Base-by-base conservation (phyloP, 64 coral and sea anemone genomes). In the Actinia equina region DNA sequence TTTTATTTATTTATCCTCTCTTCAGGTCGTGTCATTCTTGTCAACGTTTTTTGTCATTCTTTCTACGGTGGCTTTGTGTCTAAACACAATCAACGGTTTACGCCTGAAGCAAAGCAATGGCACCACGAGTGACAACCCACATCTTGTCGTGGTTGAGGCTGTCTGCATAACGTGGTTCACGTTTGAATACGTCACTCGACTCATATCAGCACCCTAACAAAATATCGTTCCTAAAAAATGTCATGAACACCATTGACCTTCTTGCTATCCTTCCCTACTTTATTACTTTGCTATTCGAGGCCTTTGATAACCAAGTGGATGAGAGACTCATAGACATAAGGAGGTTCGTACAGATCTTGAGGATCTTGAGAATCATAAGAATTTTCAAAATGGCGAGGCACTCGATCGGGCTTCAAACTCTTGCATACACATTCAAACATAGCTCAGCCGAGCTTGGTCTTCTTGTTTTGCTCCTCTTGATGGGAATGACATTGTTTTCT, bases 161-260 rank as follows among this genome's bases (percentile, higher is more conserved):
- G 88, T 87, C 30, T 99, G 92, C 9, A 92, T 95, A n/a, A 87
- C 91, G 20, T 99, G 91, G 82, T 99, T 99, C n/a, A 95, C 97
- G 3, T 92, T 94, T 61, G 97, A 99, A 76, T 99, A 95, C 77
- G 2, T 95, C 5, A 79, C 91, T n/a, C 62, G 97, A 63, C 22
- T 95, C 2, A 64, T 83, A 18, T 88, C 87, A 20, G 82, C 93
- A 87, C 93, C 93, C 11, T n/a, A 61, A 55, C 22, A 93, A 80
- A 83, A 17, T 93, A 11, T 71, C 86, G 0, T 99, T 99, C 87
- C 17, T 99, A 7, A 99, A 82, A 44, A 91, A 87, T 42, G 52
- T 90, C 1, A 80, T 99, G 25, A 92, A 92, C 17, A 82, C 94
- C 42, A 89, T 99, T 41, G 97, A 99, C 83, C 86, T 95, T 64